phyloP scores from a whole-genome alignment of 2,113 vertebrate genomes.

The Gopherus evgoodei region DNA sequence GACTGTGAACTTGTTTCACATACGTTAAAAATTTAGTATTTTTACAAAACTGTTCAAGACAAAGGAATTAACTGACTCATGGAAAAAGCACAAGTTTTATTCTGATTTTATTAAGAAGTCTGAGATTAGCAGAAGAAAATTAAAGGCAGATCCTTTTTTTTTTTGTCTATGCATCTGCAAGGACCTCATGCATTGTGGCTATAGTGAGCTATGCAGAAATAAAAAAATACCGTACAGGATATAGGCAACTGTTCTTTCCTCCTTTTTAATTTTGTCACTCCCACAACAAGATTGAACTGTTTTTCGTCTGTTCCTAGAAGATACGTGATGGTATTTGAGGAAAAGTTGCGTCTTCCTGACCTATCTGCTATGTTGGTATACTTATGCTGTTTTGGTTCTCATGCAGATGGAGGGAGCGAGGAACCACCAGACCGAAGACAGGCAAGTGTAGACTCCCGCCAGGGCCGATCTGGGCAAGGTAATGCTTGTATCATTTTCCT shows the following conservation, averaged over 20 bases:
- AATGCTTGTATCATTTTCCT: slow-evolving; percentile 63
- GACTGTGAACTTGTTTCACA: not conserved
- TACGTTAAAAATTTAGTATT: not conserved
- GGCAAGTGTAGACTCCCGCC: slow-evolving; percentile 92
- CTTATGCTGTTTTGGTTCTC: slow-evolving; percentile 77
- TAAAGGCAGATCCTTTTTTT: not conserved
- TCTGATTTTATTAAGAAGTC: not conserved
- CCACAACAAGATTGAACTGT: not conserved
- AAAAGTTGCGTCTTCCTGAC: slow-evolving; percentile 48
- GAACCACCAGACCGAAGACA: slow-evolving; percentile 90
- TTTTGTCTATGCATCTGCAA: not conserved
- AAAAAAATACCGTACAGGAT: slow-evolving; percentile 5
- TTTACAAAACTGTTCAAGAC: rapidly evolving
- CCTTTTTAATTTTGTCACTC: not conserved
- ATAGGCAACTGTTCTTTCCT: not conserved
- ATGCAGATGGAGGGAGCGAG: slow-evolving; percentile 93
- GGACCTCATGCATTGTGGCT: not conserved
- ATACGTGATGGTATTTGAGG: slow-evolving; percentile 39
- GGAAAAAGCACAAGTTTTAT: not conserved
- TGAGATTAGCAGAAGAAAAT: not conserved
- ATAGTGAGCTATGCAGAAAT: slow-evolving; percentile 1
- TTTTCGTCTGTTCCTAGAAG: not conserved
- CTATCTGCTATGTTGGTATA: slow-evolving; percentile 63
- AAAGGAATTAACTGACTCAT: not conserved
- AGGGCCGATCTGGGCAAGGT: slow-evolving; percentile 93